A percentile compares a stretch with the other conserved stretches of the same genome.
Evolutionary conservation across 2,888 invertebrate genomes (phyloP).

Genomic region (Scaptomyza cyrtandrae): DNA sequence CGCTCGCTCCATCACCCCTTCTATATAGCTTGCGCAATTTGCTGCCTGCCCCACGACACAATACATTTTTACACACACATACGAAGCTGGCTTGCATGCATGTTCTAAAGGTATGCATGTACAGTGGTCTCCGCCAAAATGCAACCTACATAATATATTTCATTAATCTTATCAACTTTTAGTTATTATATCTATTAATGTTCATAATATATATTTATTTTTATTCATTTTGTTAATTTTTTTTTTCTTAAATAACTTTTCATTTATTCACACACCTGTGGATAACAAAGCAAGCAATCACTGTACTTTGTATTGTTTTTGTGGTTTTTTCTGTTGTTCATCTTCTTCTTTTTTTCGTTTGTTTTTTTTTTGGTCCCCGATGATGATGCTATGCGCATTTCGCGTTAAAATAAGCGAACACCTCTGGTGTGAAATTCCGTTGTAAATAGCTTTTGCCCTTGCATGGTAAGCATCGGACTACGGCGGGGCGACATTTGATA

Average conservation of each 20-base stretch:
- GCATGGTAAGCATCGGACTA: constrained; percentile 14
- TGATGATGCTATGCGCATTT: constrained; percentile 64
- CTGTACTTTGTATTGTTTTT: constrained; percentile 4
- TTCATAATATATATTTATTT: too few species aligned
- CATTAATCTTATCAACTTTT: too few species aligned
- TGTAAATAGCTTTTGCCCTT: constrained; percentile 52
- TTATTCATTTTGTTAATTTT: too few species aligned
- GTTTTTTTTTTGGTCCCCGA: constrained; percentile 37
- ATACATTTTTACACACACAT: constrained; percentile 25
- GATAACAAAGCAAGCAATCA: background rate
- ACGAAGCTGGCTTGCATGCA: background rate
- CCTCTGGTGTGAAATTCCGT: constrained; percentile 68
- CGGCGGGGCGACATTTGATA: background rate
- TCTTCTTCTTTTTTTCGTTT: constrained; percentile 1
- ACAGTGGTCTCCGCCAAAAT: constrained; percentile 1
- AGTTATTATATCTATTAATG: too few species aligned
- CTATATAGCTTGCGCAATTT: constrained; percentile 48
- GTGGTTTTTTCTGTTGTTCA: background rate
- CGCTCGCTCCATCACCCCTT: too few species aligned
- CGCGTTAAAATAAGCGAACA: constrained; percentile 61
- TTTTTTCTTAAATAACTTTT: too few species aligned
- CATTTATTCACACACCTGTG: too few species aligned
- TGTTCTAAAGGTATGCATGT: background rate
- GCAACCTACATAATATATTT: background rate
- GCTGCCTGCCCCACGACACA: constrained; percentile 42